phyloP scores from a whole-genome alignment of 1,140 invertebrate species.

The Halictus rubicundus region DNA sequence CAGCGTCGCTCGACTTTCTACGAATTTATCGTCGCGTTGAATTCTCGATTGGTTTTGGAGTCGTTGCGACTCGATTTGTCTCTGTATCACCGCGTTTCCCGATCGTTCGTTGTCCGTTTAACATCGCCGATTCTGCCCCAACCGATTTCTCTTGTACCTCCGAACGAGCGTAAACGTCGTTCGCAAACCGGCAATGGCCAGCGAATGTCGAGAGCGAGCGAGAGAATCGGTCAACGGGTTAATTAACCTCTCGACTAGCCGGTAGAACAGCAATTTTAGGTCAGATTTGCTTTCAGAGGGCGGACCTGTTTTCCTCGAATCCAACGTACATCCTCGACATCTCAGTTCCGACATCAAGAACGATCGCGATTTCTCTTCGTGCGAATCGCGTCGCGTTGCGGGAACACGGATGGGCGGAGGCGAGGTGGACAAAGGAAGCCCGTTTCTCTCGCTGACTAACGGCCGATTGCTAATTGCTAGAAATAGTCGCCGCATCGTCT shows the following conservation, averaged over 20 bases:
- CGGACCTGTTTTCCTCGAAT: no score
- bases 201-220: no score
- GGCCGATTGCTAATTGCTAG: slow-evolving; percentile 41
- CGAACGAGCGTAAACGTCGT: background rate
- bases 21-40: background rate
- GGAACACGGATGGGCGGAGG: background rate
- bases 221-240: no score
- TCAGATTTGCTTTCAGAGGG: no score
- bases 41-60: background rate
- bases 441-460: slow-evolving; percentile 20
- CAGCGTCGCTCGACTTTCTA: no score
- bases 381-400: slow-evolving; percentile 8
- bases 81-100: background rate
- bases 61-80: background rate
- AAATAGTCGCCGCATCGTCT: slow-evolving; percentile 38
- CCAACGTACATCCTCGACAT: no score
- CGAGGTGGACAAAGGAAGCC: slow-evolving; percentile 13
- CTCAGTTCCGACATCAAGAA: background rate
- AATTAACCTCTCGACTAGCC: no score
- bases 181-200: no score
- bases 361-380: background rate
- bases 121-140: background rate
- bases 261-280: no score
- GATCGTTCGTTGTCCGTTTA: background rate
- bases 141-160: background rate